Conservation (phyloP, 2,797 vertebrate species). For the Amphiprion clarkii region DNA sequence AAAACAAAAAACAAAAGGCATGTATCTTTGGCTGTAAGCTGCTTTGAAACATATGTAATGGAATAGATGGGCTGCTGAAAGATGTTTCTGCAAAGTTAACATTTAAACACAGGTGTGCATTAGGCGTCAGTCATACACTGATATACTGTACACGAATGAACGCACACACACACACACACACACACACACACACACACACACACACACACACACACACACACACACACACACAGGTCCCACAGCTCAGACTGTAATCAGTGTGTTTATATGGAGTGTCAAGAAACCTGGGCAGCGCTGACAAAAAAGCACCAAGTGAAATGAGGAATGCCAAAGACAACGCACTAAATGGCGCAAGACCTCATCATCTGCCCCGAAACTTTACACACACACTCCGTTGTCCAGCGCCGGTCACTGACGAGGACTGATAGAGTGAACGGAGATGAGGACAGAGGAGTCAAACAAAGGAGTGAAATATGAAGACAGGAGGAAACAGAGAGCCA, state of each 20-base stretch:
- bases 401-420: conserved; percentile 58
- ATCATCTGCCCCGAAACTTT: conserved; percentile 55
- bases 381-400: conserved; percentile 35
- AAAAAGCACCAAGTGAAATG: conserved; percentile 71
- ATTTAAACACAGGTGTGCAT: conserved; percentile 80
- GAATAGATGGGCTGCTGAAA: conserved; percentile 66
- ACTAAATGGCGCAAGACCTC: conserved; percentile 52
- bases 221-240: conserved; percentile 40
- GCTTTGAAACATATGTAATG: conserved; percentile 61
- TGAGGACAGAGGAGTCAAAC: conserved; percentile 87
- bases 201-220: conserved; percentile 39
- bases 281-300: conserved; percentile 64
- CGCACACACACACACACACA: conserved; percentile 38
- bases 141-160: conserved; percentile 37
- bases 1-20: background rate
- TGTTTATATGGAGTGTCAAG: conserved; percentile 77
- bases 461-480: conserved; percentile 85
- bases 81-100: conserved; percentile 64
- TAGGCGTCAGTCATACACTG: conserved; percentile 44
- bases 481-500: conserved; percentile 84
- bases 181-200: conserved; percentile 31
- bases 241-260: conserved; percentile 71
- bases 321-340: conserved; percentile 62
- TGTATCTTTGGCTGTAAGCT: conserved; percentile 21
- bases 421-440: conserved; percentile 79